phyloP scores from a whole-genome alignment of 2,888 invertebrate genomes.

The Cephalotes varians region DNA sequence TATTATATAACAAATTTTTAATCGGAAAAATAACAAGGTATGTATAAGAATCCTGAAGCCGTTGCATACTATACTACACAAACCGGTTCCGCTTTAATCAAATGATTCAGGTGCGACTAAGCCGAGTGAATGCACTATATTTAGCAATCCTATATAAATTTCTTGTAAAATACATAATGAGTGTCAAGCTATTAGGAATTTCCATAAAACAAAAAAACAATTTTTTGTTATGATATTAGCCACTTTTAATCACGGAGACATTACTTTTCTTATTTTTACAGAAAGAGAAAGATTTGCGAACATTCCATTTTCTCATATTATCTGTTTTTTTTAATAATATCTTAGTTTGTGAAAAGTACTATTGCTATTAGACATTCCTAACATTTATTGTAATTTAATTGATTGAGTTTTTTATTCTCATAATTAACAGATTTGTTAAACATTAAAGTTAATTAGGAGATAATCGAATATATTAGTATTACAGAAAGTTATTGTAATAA shows the following conservation, averaged over 20 bases:
- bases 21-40: not conserved
- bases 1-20: not conserved
- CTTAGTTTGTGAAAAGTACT: not conserved
- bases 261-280: not conserved
- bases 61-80: not conserved
- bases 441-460: not conserved
- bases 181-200: not conserved
- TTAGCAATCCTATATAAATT: not conserved
- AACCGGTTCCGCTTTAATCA: not conserved
- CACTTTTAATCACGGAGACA: not conserved
- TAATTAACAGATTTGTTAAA: not conserved
- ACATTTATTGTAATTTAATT: not conserved
- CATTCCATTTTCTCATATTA: not conserved
- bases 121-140: not conserved
- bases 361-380: not conserved
- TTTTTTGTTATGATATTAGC: not conserved
- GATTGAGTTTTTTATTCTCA: not conserved
- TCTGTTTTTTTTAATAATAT: not conserved
- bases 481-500: not conserved
- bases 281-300: not conserved
- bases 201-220: conserved; percentile 1
- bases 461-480: not conserved
- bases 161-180: not conserved
- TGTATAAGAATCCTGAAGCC: not conserved
- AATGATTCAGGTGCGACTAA: not conserved